Percentiles rank a stretch among this genome's conserved stretches.
phyloP scores from a whole-genome alignment of 37 sponge, comb jelly and placozoan genomes.

The Spongilla lacustris region DNA sequence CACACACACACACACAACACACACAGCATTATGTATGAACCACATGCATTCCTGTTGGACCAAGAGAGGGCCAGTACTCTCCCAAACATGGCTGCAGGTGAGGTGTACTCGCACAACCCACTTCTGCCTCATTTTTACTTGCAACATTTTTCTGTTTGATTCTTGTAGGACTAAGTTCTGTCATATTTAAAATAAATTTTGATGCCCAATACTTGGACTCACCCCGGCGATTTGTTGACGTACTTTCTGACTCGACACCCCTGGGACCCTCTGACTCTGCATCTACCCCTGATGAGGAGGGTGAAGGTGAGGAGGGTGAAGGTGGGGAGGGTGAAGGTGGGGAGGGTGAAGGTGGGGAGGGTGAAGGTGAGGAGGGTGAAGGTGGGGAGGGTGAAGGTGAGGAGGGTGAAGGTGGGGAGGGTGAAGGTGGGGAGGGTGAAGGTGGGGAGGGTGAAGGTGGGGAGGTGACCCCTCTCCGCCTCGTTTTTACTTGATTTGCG shows the following conservation, averaged over 20 bases:
- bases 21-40: constrained; percentile 65
- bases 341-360: background rate
- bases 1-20: background rate
- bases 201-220: constrained; percentile 57
- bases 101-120: background rate
- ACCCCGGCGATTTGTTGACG: constrained; percentile 29
- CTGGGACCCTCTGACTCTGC: background rate
- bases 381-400: no score
- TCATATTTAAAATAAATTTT: constrained; percentile 58
- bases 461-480: no score
- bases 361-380: background rate
- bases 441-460: no score
- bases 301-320: background rate
- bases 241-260: background rate
- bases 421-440: background rate
- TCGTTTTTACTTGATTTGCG: no score
- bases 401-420: background rate
- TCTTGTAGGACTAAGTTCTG: constrained; percentile 62
- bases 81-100: constrained; percentile 90
- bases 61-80: constrained; percentile 77
- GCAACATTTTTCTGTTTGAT: background rate
- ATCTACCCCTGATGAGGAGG: background rate
- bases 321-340: no score
- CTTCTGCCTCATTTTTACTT: background rate
- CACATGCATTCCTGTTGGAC: constrained; percentile 78